Conservation (phyloP, 2,888 invertebrate genomes). For the Mythimna ferrago region DNA sequence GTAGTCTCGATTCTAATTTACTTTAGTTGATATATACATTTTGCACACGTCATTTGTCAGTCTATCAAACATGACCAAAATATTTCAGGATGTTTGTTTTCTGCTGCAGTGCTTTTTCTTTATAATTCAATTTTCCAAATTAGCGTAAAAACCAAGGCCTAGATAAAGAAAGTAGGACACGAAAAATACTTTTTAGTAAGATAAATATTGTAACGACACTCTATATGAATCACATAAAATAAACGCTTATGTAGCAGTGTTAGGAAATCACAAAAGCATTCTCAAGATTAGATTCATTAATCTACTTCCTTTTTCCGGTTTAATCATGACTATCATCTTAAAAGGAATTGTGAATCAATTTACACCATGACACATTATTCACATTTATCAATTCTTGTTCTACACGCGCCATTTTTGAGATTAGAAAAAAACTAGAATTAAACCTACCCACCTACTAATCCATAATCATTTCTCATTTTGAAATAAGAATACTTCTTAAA, state of each 20-base stretch:
- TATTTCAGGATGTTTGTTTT: neutral
- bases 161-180: slow-evolving; percentile 49
- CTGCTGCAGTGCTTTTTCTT: neutral
- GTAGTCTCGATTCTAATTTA: neutral
- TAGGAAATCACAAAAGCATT: slow-evolving; percentile 39
- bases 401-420: slow-evolving; percentile 1
- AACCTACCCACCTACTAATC: neutral
- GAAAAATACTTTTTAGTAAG: slow-evolving; percentile 27
- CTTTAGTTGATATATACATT: neutral
- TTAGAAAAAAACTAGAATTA: slow-evolving; percentile 2
- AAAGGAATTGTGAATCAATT: slow-evolving; percentile 52
- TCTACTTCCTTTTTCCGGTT: slow-evolving; percentile 50
- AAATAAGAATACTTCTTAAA: slow-evolving; percentile 9
- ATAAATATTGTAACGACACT: slow-evolving; percentile 26
- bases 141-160: slow-evolving; percentile 33
- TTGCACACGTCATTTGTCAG: neutral
- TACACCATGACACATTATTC: slow-evolving; percentile 29
- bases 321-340: slow-evolving; percentile 47
- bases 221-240: slow-evolving; percentile 42
- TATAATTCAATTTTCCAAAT: slow-evolving; percentile 12
- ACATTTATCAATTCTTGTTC: slow-evolving; percentile 14
- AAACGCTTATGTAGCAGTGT: slow-evolving; percentile 36
- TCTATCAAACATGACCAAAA: slow-evolving; percentile 1
- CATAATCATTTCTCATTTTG: neutral
- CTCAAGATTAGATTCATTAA: slow-evolving; percentile 57